These are phyloP conservation scores for Mythimna loreyi DNA, from an alignment of 2,888 invertebrate genomes.

Conservation along the genomic window DNA sequence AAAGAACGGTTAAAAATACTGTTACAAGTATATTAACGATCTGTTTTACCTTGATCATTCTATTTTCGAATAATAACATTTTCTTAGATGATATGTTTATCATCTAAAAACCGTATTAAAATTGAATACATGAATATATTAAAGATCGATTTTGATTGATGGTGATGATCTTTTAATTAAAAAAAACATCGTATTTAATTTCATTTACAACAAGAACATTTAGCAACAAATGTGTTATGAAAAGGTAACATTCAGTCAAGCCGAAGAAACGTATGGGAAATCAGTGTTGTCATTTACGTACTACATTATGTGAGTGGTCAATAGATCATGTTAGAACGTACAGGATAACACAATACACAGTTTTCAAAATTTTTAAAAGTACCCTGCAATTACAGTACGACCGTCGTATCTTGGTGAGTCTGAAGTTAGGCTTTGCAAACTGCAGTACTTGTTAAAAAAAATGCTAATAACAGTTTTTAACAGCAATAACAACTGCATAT, in stretches of 20 bases:
- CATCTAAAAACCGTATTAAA: neutral
- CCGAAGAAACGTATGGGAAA: slow-evolving; percentile 5
- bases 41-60: slow-evolving; percentile 8
- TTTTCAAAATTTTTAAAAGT: too few species aligned
- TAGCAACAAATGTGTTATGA: neutral
- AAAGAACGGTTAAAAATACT: slow-evolving; percentile 19
- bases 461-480: too few species aligned
- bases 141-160: neutral
- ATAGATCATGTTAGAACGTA: neutral
- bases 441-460: too few species aligned
- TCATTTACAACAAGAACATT: neutral
- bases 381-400: too few species aligned
- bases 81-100: neutral
- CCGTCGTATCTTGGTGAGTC: too few species aligned
- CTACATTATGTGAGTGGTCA: neutral
- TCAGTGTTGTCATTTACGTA: slow-evolving; percentile 1
- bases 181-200: neutral
- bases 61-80: slow-evolving; percentile 9
- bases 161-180: neutral
- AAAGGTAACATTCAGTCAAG: neutral
- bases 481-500: too few species aligned
- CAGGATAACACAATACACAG: neutral
- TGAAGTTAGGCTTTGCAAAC: too few species aligned
- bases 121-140: neutral
- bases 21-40: neutral